Conservation (phyloP, 2,113 vertebrate species). For the Labeo rohita region DNA sequence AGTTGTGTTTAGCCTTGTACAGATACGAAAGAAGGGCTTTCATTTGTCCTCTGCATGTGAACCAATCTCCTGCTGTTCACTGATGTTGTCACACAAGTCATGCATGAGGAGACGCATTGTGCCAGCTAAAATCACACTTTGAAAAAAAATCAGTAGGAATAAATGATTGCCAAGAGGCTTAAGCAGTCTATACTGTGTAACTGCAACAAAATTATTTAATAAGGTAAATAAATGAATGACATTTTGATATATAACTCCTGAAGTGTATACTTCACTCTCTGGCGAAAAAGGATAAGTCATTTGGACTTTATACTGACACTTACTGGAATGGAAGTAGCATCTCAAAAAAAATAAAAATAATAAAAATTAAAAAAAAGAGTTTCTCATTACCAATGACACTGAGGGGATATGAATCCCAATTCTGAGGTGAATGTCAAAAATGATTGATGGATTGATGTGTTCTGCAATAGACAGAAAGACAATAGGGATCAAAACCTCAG, state of each 20-base stretch:
- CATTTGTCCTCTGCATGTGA: slow-evolving; percentile 44
- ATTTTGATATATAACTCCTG: no score
- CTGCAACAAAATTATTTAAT: neutral
- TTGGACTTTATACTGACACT: neutral
- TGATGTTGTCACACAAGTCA: slow-evolving; percentile 54
- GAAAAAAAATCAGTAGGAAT: neutral
- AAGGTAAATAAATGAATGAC: neutral
- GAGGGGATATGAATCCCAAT: neutral
- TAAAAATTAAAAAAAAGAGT: neutral
- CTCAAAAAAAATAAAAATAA: neutral
- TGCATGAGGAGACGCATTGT: slow-evolving; percentile 1
- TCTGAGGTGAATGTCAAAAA: neutral
- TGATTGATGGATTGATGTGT: neutral
- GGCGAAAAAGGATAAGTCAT: neutral
- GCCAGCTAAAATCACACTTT: slow-evolving; percentile 27
- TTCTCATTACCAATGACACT: neutral
- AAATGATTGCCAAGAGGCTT: neutral
- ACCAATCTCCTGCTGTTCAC: slow-evolving; percentile 44
- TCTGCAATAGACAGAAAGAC: neutral
- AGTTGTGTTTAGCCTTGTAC: slow-evolving; percentile 28
- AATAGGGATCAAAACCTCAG: neutral
- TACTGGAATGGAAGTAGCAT: neutral
- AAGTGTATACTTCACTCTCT: neutral
- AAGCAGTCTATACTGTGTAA: neutral
- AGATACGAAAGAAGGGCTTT: slow-evolving; percentile 37